These are phyloP conservation scores for Drosophila formosana DNA, from an alignment of 2,888 invertebrate species.

Conservation along the genomic window DNA sequence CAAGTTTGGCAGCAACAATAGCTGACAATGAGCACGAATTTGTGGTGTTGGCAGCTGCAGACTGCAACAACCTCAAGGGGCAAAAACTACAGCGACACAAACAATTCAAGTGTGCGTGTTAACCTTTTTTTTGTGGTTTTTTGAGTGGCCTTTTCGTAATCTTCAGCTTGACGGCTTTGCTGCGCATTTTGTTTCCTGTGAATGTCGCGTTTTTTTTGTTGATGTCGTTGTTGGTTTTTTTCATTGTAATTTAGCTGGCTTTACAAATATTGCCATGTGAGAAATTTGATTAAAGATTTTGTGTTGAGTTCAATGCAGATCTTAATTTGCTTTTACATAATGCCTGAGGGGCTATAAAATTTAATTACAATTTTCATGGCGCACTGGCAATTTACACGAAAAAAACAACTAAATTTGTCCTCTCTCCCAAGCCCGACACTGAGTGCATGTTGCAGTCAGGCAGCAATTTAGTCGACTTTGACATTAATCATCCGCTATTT, in stretches of 20 bases:
- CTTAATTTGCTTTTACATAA: slow-evolving; percentile 67
- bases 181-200: slow-evolving; percentile 47
- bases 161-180: slow-evolving; percentile 36
- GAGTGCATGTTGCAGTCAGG: slow-evolving; percentile 17
- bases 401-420: not conserved
- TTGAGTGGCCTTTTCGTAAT: slow-evolving; percentile 38
- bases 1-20: slow-evolving; percentile 32
- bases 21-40: slow-evolving; percentile 51
- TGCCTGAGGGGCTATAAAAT: slow-evolving; percentile 45
- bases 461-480: slow-evolving; percentile 61
- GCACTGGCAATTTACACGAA: slow-evolving; percentile 23
- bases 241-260: slow-evolving; percentile 7
- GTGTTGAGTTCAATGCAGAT: slow-evolving; percentile 27
- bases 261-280: slow-evolving; percentile 43
- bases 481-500: slow-evolving; percentile 70
- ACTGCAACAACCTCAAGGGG: slow-evolving; percentile 15
- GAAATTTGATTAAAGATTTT: slow-evolving; percentile 50
- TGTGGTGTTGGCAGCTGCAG: slow-evolving; percentile 28
- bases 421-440: not conserved
- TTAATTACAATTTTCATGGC: slow-evolving; percentile 56
- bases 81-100: slow-evolving; percentile 21
- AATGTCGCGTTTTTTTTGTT: slow-evolving; percentile 17
- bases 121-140: slow-evolving; percentile 32
- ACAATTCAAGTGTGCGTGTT: slow-evolving; percentile 32
- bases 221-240: slow-evolving; percentile 6